phyloP scores from a whole-genome alignment of 2,888 invertebrate genomes.

The Gymnosoma rotundatum region DNA sequence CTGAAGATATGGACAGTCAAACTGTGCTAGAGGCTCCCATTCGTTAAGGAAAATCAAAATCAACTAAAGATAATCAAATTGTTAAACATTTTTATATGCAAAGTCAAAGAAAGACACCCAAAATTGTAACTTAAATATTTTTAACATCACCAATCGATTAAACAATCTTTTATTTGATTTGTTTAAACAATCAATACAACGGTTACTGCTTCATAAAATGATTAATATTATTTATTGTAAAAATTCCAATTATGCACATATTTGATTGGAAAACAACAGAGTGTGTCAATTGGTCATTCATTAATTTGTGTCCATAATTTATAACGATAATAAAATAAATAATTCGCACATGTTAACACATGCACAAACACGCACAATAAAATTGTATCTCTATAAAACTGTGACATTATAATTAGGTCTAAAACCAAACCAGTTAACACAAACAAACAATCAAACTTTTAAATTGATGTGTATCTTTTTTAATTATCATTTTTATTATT shows the following conservation, averaged over 20 bases:
- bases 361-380: background rate
- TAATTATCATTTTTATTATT: background rate
- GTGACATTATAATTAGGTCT: background rate
- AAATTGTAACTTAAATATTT: no score
- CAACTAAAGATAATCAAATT: no score
- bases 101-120: no score
- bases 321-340: conserved; percentile 22
- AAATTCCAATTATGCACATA: background rate
- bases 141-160: no score
- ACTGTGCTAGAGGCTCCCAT: no score
- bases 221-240: background rate
- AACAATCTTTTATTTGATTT: no score
- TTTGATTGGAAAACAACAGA: conserved; percentile 22
- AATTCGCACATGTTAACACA: conserved; percentile 17
- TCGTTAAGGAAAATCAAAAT: no score
- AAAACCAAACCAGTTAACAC: background rate
- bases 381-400: background rate
- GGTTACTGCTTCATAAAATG: background rate
- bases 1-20: background rate
- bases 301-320: conserved; percentile 23
- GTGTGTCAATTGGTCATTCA: conserved; percentile 21
- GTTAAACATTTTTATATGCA: no score
- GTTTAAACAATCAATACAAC: background rate
- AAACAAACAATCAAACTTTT: background rate
- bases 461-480: background rate